Evolutionary conservation across 2,113 vertebrate genomes (phyloP), one percentile per base, ranked within the genome.

Genomic region (Notechis scutatus): DNA sequence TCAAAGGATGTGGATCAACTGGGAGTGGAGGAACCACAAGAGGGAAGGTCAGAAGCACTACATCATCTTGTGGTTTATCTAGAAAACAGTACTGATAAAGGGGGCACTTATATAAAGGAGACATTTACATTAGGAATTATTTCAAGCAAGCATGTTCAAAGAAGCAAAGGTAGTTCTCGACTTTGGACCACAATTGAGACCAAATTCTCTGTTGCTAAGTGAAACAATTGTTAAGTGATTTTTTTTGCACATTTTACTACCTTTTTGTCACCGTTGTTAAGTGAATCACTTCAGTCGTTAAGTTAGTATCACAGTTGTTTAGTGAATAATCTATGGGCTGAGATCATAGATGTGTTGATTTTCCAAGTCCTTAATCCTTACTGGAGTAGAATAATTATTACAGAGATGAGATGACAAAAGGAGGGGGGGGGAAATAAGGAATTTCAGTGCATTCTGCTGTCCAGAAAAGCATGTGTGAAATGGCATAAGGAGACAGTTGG

Each of bases 401-500:
- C n/a, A 20, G 89, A 47, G 34, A 50, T 42, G 14, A n/a, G 54
- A 50, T 24, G 57, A 42, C 24, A 47, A 74, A 81, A 15, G 47
- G 5, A 4, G 45, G 0, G 0, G 26, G 50, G 56, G 2, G 56
- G 5, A 5, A 21, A 2, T 18, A 26, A 85, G 26, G 61, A 42
- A 0, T 14, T 93, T 85, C 42, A 0, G 0, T 39, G 85, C 2
- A 45, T 57, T 0, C 0, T 91, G 9, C 69, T 94, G 5, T 81
- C 94, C 7, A 87, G 88, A 0, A 59, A 0, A 59, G 11, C 74
- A 90, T 26, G 85, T 4, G 0, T 24, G 45, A 15, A 85, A 42
- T 54, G 94, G 54, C 94, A 87, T 20, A 89, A 85, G 88, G 42
- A 90, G 23, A 55, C 52, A 3, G 26, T 69, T 57, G 42, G 92